Conservation (phyloP, 2,888 invertebrate genomes). For the Mactromeris polynyma region DNA sequence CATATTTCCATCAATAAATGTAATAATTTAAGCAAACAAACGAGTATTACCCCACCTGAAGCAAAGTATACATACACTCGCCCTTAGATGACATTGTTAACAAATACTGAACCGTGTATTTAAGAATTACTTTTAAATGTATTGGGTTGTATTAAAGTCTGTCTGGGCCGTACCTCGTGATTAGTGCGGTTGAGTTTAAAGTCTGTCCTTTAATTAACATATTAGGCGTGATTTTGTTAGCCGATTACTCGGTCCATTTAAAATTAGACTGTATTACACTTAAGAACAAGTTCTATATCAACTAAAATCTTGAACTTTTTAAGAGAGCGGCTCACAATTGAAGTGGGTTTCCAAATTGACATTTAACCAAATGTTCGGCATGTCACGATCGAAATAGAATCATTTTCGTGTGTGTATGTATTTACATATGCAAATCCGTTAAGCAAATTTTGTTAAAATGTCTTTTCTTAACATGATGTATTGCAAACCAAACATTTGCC, state of each 20-base stretch:
- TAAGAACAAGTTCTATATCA: neutral
- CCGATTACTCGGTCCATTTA: neutral
- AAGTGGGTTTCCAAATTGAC: neutral
- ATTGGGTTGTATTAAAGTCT: neutral
- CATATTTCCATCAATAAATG: neutral
- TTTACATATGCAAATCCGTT: neutral
- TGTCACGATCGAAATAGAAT: no score
- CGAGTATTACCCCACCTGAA: neutral
- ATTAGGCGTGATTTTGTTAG: neutral
- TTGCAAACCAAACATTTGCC: neutral
- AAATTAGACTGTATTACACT: neutral
- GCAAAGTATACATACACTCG: neutral
- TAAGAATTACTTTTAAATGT: neutral
- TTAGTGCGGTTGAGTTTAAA: neutral
- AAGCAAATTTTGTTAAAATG: neutral
- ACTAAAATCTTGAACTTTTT: neutral
- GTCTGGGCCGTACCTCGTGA: neutral
- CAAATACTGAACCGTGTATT: neutral
- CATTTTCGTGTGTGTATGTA: neutral
- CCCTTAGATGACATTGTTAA: conserved; percentile 13
- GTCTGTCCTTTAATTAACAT: neutral
- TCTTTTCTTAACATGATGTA: neutral
- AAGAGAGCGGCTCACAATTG: neutral
- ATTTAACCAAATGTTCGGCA: neutral
- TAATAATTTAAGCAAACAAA: neutral